phyloP scores from a whole-genome alignment of 2,113 vertebrate species.

The Fulica atra region DNA sequence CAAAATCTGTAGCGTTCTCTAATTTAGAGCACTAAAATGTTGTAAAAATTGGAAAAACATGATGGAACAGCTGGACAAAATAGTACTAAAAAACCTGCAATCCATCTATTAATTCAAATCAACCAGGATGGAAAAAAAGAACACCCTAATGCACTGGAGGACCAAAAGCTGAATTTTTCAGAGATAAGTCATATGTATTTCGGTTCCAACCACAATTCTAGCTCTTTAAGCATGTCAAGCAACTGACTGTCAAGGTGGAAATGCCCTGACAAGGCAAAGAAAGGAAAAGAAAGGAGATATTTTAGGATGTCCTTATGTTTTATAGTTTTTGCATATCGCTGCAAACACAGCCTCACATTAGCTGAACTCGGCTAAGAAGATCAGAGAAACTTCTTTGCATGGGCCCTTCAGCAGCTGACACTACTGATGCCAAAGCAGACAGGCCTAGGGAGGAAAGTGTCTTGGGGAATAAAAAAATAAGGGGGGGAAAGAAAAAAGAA shows the following conservation, averaged over 20 bases:
- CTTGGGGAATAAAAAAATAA: background rate
- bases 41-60: background rate
- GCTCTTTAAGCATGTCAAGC: background rate
- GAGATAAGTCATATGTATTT: background rate
- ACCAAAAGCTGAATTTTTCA: background rate
- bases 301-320: background rate
- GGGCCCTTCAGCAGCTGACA: slow-evolving; percentile 13
- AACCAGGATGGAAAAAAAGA: background rate
- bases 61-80: background rate
- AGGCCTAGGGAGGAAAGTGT: background rate
- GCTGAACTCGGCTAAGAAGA: background rate
- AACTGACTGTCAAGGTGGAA: background rate
- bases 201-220: background rate
- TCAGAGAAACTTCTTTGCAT: slow-evolving; percentile 7
- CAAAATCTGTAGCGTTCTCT: background rate
- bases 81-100: background rate
- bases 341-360: slow-evolving; percentile 10
- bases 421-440: background rate
- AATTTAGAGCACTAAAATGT: background rate
- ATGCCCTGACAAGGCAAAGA: slow-evolving; percentile 18
- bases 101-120: background rate
- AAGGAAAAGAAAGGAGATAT: slow-evolving; percentile 22
- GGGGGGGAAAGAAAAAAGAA: background rate
- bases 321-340: background rate
- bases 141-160: background rate